These are phyloP conservation scores for Anguilla anguilla DNA, from an alignment of 2,797 vertebrate genomes.

Conservation along the genomic window DNA sequence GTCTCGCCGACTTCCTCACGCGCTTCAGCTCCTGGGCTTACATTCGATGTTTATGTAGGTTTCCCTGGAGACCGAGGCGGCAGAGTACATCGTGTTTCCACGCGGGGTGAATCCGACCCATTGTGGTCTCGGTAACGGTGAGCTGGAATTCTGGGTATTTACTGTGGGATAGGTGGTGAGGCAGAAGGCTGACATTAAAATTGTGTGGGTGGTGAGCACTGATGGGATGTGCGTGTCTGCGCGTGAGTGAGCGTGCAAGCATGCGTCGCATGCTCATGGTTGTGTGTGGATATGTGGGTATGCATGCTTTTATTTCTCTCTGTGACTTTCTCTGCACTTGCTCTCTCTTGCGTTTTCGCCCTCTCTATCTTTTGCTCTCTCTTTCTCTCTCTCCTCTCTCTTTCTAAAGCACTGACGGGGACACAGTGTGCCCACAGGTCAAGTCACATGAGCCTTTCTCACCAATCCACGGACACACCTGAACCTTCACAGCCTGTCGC, in stretches of 20 bases:
- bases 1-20: neutral
- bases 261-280: neutral
- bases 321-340: constrained; percentile 43
- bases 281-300: neutral
- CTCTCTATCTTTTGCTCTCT: constrained; percentile 8
- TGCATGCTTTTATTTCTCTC: neutral
- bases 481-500: neutral
- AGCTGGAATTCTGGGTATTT: neutral
- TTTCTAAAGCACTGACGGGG: constrained; percentile 34
- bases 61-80: neutral
- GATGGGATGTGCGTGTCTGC: neutral
- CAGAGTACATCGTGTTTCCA: neutral
- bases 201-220: neutral
- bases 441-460: constrained; percentile 36
- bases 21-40: constrained; percentile 6
- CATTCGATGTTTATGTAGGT: constrained; percentile 12
- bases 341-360: constrained; percentile 44
- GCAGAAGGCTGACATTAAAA: neutral
- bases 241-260: neutral
- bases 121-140: neutral
- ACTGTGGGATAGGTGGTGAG: neutral
- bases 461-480: constrained; percentile 5
- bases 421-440: constrained; percentile 58
- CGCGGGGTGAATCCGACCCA: constrained; percentile 14
- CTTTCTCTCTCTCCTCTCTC: constrained; percentile 41